phyloP scores from a whole-genome alignment of 2,797 vertebrate genomes.

The Aldrovandia affinis region DNA sequence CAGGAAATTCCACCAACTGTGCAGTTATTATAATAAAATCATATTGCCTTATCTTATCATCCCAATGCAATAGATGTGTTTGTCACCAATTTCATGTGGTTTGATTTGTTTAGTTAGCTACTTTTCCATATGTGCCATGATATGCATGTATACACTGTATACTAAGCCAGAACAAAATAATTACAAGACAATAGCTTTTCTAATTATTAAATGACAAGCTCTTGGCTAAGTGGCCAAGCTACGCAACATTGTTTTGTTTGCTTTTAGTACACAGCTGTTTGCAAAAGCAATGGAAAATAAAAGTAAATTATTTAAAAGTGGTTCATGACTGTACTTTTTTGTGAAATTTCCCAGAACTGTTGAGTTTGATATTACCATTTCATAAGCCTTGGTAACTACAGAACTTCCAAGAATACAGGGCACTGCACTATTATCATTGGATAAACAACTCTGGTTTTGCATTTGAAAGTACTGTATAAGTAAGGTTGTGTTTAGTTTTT shows the following conservation, averaged over 20 bases:
- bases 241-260: neutral
- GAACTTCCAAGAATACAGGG: too few species aligned
- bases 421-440: too few species aligned
- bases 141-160: neutral
- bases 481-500: too few species aligned
- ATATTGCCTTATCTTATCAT: neutral
- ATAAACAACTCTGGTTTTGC: too few species aligned
- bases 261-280: slow-evolving; percentile 2
- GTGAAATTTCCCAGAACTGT: neutral
- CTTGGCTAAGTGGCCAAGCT: neutral
- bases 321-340: neutral
- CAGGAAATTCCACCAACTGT: neutral
- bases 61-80: neutral
- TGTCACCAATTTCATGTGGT: neutral
- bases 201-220: slow-evolving; percentile 4
- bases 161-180: neutral
- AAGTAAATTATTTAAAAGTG: slow-evolving; percentile 17
- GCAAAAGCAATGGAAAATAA: slow-evolving; percentile 18
- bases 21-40: neutral
- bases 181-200: neutral
- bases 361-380: too few species aligned
- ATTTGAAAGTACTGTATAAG: too few species aligned
- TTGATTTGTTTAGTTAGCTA: neutral
- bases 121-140: neutral
- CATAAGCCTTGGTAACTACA: too few species aligned